These are phyloP conservation scores for Tetragonisca angustula DNA, from an alignment of 2,888 invertebrate species.

Conservation along the genomic window DNA sequence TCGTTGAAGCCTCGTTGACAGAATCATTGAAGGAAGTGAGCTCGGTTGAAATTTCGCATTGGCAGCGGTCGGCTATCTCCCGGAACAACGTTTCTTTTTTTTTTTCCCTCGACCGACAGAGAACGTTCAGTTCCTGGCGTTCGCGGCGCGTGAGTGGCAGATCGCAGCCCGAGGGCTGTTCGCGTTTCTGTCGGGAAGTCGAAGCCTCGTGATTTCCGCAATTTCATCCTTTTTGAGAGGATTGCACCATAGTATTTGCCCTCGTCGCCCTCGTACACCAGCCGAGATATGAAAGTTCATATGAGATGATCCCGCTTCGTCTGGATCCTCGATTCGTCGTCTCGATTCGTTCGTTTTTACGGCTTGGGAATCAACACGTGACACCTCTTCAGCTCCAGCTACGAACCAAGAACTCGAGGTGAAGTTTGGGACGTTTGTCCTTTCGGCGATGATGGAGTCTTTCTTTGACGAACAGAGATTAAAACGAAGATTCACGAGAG, in stretches of 20 bases:
- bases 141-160: conserved; percentile 62
- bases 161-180: conserved; percentile 57
- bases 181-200: conserved; percentile 60
- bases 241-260: conserved; percentile 71
- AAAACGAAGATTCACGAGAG: not conserved
- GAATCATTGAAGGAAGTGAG: not conserved
- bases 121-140: conserved; percentile 29
- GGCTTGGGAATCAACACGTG: conserved; percentile 56
- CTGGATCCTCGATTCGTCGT: conserved; percentile 18
- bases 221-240: conserved; percentile 67
- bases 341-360: conserved; percentile 1
- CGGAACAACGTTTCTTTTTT: too few relatives aligned
- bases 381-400: not conserved
- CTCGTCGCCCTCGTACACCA: conserved; percentile 8
- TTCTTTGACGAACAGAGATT: not conserved
- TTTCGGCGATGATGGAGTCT: not conserved
- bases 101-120: not conserved
- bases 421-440: not conserved
- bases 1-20: too few relatives aligned
- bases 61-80: conserved; percentile 9
- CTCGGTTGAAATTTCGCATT: conserved; percentile 25
- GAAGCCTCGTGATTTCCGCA: conserved; percentile 73
- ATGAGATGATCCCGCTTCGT: conserved; percentile 74
- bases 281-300: conserved; percentile 65
- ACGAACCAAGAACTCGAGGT: not conserved